Conservation (phyloP, 2,113 vertebrate genomes). For the Tachysurus vachellii region DNA sequence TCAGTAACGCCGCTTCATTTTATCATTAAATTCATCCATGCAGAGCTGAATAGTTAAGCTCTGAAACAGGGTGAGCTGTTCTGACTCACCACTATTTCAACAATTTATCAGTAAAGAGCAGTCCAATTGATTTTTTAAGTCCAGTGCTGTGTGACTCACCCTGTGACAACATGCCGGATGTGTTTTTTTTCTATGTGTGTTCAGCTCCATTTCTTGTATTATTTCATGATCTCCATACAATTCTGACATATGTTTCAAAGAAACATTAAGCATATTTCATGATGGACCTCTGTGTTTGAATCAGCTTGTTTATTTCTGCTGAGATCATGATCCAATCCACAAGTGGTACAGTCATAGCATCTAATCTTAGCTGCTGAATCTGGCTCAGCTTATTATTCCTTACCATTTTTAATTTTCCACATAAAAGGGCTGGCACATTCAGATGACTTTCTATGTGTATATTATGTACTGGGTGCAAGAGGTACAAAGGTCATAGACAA, state of each 20-base stretch:
- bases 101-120: slow-evolving; percentile 38
- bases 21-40: neutral
- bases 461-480: slow-evolving; percentile 25
- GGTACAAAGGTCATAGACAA: slow-evolving; percentile 55
- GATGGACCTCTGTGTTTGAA: neutral
- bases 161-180: slow-evolving; percentile 2
- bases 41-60: neutral
- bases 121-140: slow-evolving; percentile 26
- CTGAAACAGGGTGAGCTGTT: neutral
- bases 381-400: slow-evolving; percentile 37
- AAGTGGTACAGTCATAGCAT: neutral
- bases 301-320: neutral
- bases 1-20: neutral
- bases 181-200: neutral
- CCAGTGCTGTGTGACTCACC: slow-evolving; percentile 10
- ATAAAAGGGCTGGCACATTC: slow-evolving; percentile 11
- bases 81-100: slow-evolving; percentile 37
- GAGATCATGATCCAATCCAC: neutral
- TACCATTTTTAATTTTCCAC: slow-evolving; percentile 44
- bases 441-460: slow-evolving; percentile 34
- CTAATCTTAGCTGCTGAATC: slow-evolving; percentile 21
- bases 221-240: neutral
- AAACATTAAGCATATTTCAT: neutral
- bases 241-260: neutral
- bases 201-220: neutral